These are phyloP conservation scores for Drosophila ogumai DNA, from an alignment of 1,140 invertebrate species.

Conservation along the genomic window DNA sequence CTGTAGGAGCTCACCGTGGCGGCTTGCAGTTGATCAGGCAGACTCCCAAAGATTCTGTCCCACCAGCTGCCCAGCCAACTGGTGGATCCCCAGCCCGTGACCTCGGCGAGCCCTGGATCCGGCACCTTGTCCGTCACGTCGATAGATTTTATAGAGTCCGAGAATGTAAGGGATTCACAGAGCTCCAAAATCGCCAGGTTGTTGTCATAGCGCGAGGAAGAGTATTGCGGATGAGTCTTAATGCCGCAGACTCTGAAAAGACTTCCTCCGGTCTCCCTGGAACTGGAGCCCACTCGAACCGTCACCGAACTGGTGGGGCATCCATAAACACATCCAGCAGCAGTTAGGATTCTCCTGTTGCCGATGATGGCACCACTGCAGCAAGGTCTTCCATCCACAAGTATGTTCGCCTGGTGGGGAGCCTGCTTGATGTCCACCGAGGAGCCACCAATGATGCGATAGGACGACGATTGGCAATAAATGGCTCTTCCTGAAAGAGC, in stretches of 20 bases:
- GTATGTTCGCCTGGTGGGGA: slow-evolving; percentile 16
- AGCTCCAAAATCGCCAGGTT: slow-evolving; percentile 23
- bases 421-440: slow-evolving; percentile 7
- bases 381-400: slow-evolving; percentile 1
- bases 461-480: not conserved
- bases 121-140: not conserved
- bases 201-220: slow-evolving; percentile 13
- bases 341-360: slow-evolving; percentile 2
- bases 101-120: not conserved
- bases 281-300: slow-evolving; percentile 18
- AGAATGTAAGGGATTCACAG: not conserved
- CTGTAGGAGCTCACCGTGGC: slow-evolving; percentile 6
- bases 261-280: slow-evolving; percentile 1
- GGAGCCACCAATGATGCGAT: slow-evolving; percentile 18
- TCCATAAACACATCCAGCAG: slow-evolving; percentile 16
- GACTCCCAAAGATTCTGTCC: slow-evolving; percentile 2
- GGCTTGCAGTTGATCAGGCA: not conserved
- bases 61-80: slow-evolving; percentile 23
- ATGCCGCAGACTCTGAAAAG: slow-evolving; percentile 1
- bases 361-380: slow-evolving; percentile 36
- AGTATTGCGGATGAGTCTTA: slow-evolving; percentile 3
- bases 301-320: not conserved
- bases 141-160: not conserved
- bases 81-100: slow-evolving; percentile 36
- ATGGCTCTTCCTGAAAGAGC: not conserved